phyloP scores from a whole-genome alignment of 2,113 vertebrate genomes.

The Chaetura pelagica region DNA sequence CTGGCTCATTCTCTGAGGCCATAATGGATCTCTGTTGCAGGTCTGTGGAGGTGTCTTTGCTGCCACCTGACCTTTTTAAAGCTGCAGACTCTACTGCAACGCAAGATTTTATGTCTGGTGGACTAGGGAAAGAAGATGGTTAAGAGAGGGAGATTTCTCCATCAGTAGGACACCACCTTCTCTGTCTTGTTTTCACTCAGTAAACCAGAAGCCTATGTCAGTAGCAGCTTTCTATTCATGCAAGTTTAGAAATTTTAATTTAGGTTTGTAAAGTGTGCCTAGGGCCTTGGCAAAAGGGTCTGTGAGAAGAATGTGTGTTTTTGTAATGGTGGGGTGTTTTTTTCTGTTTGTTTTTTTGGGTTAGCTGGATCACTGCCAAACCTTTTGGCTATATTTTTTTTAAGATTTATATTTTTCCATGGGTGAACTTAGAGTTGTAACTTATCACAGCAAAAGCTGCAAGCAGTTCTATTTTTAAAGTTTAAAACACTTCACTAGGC shows the following conservation, averaged over 20 bases:
- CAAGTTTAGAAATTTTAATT: not conserved
- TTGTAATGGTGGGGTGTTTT: not conserved
- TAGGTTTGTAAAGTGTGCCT: not conserved
- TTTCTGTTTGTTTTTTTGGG: not conserved
- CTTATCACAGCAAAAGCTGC: not conserved
- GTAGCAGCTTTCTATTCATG: not conserved
- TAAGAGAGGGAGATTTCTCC: not conserved
- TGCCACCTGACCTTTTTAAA: not conserved
- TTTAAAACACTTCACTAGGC: not conserved
- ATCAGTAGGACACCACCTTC: not conserved
- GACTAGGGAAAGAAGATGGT: not conserved
- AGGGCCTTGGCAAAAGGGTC: not conserved
- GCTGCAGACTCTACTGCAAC: not conserved
- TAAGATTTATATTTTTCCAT: not conserved
- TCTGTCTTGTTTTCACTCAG: not conserved
- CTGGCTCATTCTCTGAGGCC: not conserved
- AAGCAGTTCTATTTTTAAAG: not conserved
- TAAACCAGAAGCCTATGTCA: not conserved
- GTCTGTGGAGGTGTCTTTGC: not conserved
- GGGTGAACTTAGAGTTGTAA: not conserved
- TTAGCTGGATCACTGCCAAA: not conserved
- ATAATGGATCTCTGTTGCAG: rapidly evolving
- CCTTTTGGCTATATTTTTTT: not conserved
- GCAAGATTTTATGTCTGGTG: not conserved
- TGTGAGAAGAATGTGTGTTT: not conserved